Conservation (phyloP, 1,140 invertebrate genomes). For the Cryptotermes secundus region DNA sequence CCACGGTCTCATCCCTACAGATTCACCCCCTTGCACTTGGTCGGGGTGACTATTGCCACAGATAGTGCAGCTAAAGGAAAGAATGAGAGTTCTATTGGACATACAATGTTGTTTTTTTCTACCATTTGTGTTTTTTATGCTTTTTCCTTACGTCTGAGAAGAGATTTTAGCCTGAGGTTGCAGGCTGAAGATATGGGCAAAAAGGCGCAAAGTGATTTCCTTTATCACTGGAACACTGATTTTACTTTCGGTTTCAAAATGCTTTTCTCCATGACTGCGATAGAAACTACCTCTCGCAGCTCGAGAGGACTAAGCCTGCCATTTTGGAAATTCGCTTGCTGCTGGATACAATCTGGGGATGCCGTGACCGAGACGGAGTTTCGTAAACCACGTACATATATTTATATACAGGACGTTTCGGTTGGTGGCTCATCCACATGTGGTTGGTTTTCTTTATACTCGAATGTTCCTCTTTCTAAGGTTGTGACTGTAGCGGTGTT, state of each 20-base stretch:
- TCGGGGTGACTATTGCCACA: not conserved
- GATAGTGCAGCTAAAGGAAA: constrained; percentile 16
- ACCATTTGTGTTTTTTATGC: not conserved
- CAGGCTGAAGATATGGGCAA: not conserved
- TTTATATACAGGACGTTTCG: too few relatives aligned
- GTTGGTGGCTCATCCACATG: too few relatives aligned
- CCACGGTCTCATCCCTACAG: not conserved
- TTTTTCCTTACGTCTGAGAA: constrained; percentile 7
- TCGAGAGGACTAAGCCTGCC: not conserved
- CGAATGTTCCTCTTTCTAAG: too few relatives aligned
- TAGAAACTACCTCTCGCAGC: not conserved
- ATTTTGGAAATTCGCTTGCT: not conserved
- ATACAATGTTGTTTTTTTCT: constrained; percentile 20
- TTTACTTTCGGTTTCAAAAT: not conserved
- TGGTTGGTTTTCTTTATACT: too few relatives aligned
- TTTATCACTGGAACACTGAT: not conserved
- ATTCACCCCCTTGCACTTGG: not conserved
- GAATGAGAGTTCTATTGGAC: constrained; percentile 19
- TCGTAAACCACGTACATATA: too few relatives aligned
- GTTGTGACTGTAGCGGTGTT: too few relatives aligned
- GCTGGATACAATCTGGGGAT: not conserved
- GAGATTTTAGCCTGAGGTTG: not conserved
- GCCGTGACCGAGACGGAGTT: too few relatives aligned
- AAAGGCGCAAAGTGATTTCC: constrained; percentile 15
- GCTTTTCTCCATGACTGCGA: not conserved